phyloP scores from a whole-genome alignment of 2,888 invertebrate genomes.

The Chalcosyrphus nemorum region DNA sequence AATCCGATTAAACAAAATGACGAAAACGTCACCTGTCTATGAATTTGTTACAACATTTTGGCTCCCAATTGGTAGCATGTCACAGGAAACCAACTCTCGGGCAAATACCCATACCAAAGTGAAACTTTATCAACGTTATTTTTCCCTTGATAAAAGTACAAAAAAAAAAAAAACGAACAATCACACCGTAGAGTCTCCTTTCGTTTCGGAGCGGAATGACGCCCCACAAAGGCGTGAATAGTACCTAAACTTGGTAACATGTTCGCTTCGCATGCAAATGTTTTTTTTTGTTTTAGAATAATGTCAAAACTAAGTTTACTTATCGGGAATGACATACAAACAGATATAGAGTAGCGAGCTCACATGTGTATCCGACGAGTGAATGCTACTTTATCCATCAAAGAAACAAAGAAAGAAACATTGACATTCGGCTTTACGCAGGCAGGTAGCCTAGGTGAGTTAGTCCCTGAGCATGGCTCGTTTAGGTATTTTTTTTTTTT shows the following conservation, averaged over 20 bases:
- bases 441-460: not conserved
- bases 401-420: conserved; percentile 55
- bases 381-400: conserved; percentile 56
- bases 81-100: conserved; percentile 25
- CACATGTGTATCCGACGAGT: conserved; percentile 17
- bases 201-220: conserved; percentile 41
- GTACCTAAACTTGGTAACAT: conserved; percentile 52
- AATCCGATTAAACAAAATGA: not conserved
- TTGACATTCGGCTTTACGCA: conserved; percentile 37
- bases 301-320: conserved; percentile 46
- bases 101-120: conserved; percentile 24
- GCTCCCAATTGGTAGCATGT: conserved; percentile 15
- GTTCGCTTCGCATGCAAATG: conserved; percentile 63
- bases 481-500: not conserved
- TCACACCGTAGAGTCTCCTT: conserved; percentile 42
- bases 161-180: conserved; percentile 13
- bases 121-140: conserved; percentile 51
- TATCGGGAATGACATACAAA: conserved; percentile 57
- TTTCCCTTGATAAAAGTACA: conserved; percentile 35
- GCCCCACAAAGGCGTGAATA: conserved; percentile 61
- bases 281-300: conserved; percentile 14
- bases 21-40: not conserved
- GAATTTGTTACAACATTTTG: not conserved
- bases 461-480: conserved; percentile 13
- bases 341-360: conserved; percentile 40